phyloP scores from a whole-genome alignment of 2,888 invertebrate genomes.

The Galerucella calmariensis region DNA sequence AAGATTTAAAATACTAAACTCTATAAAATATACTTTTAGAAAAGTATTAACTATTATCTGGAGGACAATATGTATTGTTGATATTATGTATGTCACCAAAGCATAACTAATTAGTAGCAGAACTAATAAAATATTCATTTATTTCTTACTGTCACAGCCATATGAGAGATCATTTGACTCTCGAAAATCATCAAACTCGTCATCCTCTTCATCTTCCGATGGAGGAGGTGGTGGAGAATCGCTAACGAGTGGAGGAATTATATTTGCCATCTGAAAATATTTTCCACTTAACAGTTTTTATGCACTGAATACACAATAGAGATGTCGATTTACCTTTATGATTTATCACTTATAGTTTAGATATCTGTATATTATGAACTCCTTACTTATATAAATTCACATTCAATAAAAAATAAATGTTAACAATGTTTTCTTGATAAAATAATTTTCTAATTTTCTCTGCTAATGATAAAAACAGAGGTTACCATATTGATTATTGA shows the following conservation, averaged over 20 bases:
- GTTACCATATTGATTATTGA: conserved; percentile 36
- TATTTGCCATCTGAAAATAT: conserved; percentile 61
- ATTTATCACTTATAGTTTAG: background rate
- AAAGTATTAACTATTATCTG: no score
- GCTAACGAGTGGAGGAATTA: conserved; percentile 70
- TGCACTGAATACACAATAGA: background rate
- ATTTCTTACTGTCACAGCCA: conserved; percentile 58
- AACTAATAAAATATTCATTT: conserved; percentile 5
- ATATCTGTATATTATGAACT: conserved; percentile 6
- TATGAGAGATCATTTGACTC: conserved; percentile 62
- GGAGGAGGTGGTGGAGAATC: conserved; percentile 72
- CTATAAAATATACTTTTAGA: no score
- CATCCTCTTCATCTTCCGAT: conserved; percentile 67
- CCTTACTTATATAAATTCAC: conserved; percentile 9
- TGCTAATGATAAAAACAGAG: conserved; percentile 33
- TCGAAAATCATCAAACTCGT: conserved; percentile 74
- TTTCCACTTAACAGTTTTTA: conserved; percentile 2
- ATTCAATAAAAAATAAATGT: conserved; percentile 15
- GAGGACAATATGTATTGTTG: background rate
- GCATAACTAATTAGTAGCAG: background rate
- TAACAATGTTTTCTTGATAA: conserved; percentile 8
- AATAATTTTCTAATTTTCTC: conserved; percentile 14
- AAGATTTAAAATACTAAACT: no score
- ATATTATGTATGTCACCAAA: conserved; percentile 3
- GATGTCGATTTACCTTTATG: conserved; percentile 3